A percentile compares a stretch with the other conserved stretches of the same genome.
Conservation (phyloP, 2,113 vertebrate species). For the Terrapene triunguis region DNA sequence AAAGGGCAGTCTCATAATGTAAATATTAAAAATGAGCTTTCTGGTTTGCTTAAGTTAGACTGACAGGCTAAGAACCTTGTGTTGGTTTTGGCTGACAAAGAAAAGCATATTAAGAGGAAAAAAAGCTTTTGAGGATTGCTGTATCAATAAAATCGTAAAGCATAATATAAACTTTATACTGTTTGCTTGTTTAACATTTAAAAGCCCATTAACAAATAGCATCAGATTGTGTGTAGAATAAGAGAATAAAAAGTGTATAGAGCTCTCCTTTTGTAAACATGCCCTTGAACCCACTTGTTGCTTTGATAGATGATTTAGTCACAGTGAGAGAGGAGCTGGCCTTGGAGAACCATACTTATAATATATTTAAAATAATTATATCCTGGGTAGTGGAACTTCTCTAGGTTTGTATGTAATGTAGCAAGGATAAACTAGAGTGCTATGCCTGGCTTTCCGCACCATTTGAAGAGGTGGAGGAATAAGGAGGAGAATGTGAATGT, state of each 20-base stretch:
- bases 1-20: constrained; percentile 79
- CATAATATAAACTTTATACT: constrained; percentile 8
- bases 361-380: constrained; percentile 47
- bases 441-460: neutral
- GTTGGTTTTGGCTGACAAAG: constrained; percentile 58
- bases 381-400: constrained; percentile 31
- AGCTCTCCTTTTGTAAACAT: constrained; percentile 24
- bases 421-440: neutral
- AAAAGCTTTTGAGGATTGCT: constrained; percentile 34
- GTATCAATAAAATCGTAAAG: constrained; percentile 39
- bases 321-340: constrained; percentile 55
- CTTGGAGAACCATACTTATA: constrained; percentile 18
- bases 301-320: constrained; percentile 43
- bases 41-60: constrained; percentile 56
- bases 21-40: constrained; percentile 76
- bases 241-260: constrained; percentile 24
- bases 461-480: fast-evolving
- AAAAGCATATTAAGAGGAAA: constrained; percentile 39
- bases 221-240: constrained; percentile 30
- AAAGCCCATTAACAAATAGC: constrained; percentile 46
- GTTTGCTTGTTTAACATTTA: constrained; percentile 73
- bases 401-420: constrained; percentile 27
- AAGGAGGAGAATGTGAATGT: neutral
- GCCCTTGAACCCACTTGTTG: neutral
- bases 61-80: constrained; percentile 64